phyloP scores from a whole-genome alignment of 2,797 vertebrate species.

The Avahi laniger region DNA sequence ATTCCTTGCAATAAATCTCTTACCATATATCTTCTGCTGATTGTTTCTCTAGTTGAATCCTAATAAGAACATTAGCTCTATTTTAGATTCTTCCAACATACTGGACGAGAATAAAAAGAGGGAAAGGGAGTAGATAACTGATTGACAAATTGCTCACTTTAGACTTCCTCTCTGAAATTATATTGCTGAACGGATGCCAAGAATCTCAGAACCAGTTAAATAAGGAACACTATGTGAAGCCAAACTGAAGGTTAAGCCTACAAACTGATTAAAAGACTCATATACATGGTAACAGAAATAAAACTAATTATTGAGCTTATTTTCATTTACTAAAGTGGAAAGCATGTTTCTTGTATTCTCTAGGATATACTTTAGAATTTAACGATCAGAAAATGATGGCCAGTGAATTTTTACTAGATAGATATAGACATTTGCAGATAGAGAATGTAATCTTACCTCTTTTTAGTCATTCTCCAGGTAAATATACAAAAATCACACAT shows the following conservation, averaged over 20 bases:
- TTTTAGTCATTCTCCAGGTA: slow-evolving; percentile 5
- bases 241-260: slow-evolving; percentile 37
- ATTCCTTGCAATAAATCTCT: not conserved
- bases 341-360: not conserved
- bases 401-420: slow-evolving; percentile 3
- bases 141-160: not conserved
- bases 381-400: not conserved
- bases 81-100: slow-evolving; percentile 18
- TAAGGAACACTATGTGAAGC: slow-evolving; percentile 30
- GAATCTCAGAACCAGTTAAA: slow-evolving; percentile 54
- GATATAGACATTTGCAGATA: slow-evolving; percentile 6
- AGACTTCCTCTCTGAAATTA: slow-evolving; percentile 44
- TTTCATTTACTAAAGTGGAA: slow-evolving; percentile 44
- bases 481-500: not conserved
- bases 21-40: not conserved
- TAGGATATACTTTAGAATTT: slow-evolving; percentile 15
- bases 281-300: not conserved
- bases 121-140: not conserved
- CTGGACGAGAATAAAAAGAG: slow-evolving; percentile 24
- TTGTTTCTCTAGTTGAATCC: slow-evolving; percentile 1
- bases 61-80: not conserved
- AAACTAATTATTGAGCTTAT: not conserved
- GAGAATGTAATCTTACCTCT: not conserved
- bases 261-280: slow-evolving; percentile 22
- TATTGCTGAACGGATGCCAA: slow-evolving; percentile 44